Percentiles rank a stretch among this genome's conserved stretches.
Conservation (phyloP, 2,113 vertebrate genomes). For the Eptatretus burgeri region DNA sequence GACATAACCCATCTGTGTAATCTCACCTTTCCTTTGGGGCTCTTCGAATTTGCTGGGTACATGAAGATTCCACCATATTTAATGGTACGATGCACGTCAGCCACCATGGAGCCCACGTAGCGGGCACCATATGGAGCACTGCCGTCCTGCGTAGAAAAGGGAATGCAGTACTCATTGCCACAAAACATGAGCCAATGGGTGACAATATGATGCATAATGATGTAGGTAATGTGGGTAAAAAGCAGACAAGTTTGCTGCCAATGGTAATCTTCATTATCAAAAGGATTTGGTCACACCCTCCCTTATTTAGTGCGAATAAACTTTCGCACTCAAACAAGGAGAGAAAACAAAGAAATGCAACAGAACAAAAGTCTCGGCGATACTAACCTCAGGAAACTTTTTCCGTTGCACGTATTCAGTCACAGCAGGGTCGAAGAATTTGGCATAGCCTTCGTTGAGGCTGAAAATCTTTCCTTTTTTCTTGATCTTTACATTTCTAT, state of each 20-base stretch:
- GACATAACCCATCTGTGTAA: too few species aligned
- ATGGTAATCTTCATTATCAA: too few species aligned
- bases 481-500: slow-evolving; percentile 62
- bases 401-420: slow-evolving; percentile 63
- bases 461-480: slow-evolving; percentile 67
- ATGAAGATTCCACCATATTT: slow-evolving; percentile 84
- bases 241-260: too few species aligned
- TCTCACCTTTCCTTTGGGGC: slow-evolving; percentile 68
- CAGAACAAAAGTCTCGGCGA: too few species aligned
- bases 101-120: slow-evolving; percentile 92
- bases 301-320: too few species aligned
- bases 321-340: too few species aligned
- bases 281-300: too few species aligned
- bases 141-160: slow-evolving; percentile 31
- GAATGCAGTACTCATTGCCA: neutral
- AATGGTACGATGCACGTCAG: slow-evolving; percentile 70
- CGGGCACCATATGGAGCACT: slow-evolving; percentile 47
- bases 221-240: too few species aligned
- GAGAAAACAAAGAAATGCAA: too few species aligned
- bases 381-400: slow-evolving; percentile 65
- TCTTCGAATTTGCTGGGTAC: slow-evolving; percentile 82
- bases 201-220: too few species aligned
- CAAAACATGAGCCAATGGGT: too few species aligned
- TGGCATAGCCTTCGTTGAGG: slow-evolving; percentile 78
- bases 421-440: slow-evolving; percentile 56